Percentiles rank a stretch among this genome's conserved stretches.
Evolutionary conservation across 2,888 invertebrate species (phyloP).

Genomic region (Tineola bisselliella): DNA sequence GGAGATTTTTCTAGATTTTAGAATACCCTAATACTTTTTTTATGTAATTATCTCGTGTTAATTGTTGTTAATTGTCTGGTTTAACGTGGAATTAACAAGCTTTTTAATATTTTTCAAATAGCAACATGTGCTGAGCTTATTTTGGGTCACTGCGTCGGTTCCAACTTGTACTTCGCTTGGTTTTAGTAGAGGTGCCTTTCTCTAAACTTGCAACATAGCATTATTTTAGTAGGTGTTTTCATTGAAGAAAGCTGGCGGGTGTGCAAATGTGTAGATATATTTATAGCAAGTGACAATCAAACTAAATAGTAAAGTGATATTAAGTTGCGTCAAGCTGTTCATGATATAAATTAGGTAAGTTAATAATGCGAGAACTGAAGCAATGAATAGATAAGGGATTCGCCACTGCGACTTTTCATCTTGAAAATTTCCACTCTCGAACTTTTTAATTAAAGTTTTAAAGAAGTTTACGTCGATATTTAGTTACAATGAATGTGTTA

Average conservation of each 20-base stretch:
- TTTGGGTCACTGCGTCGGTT: conserved; percentile 62
- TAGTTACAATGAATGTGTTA: background rate
- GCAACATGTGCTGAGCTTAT: conserved; percentile 45
- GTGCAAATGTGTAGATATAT: conserved; percentile 45
- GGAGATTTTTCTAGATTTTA: too few species aligned
- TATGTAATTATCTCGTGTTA: background rate
- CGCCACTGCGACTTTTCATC: conserved; percentile 58
- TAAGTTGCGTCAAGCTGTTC: conserved; percentile 28
- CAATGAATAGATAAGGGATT: conserved; percentile 5
- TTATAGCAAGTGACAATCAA: background rate
- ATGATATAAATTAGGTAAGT: conserved; percentile 64
- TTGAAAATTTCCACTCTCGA: conserved; percentile 67
- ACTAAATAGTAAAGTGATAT: conserved; percentile 25
- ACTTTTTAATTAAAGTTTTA: conserved; percentile 61
- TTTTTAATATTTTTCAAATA: background rate
- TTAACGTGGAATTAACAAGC: background rate
- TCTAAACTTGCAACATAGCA: conserved; percentile 63
- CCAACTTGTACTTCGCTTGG: conserved; percentile 53
- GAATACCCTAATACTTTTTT: background rate
- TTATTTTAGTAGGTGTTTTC: conserved; percentile 46
- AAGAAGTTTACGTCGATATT: conserved; percentile 36
- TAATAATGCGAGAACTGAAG: conserved; percentile 20
- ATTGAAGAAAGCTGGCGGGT: conserved; percentile 68
- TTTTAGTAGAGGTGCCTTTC: conserved; percentile 54
- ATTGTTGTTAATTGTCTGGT: background rate